Conservation (phyloP, 2,113 vertebrate genomes). For the Austrofundulus limnaeus region DNA sequence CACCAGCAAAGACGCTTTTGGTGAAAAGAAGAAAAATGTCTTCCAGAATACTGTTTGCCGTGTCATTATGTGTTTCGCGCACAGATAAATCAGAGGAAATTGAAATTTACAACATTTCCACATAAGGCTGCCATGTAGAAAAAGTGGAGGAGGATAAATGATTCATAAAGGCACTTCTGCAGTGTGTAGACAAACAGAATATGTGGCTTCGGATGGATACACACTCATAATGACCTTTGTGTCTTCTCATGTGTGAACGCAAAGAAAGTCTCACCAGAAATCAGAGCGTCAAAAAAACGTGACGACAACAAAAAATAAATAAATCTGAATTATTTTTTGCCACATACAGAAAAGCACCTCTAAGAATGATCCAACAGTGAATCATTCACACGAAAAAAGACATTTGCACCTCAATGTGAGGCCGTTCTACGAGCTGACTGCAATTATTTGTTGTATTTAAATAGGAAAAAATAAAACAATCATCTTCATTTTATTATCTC, state of each 20-base stretch:
- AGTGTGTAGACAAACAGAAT: conserved; percentile 11
- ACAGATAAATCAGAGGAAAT: not conserved
- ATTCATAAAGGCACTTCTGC: not conserved
- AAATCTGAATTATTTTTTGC: not conserved
- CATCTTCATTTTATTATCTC: not conserved
- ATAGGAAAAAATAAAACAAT: no score
- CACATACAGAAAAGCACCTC: not conserved
- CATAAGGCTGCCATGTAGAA: not conserved
- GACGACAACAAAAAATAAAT: not conserved
- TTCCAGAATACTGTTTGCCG: not conserved
- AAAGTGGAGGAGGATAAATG: not conserved
- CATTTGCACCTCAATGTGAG: not conserved
- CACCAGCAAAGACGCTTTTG: not conserved
- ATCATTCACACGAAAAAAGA: not conserved
- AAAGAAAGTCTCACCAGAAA: not conserved
- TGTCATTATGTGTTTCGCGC: not conserved
- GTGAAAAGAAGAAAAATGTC: not conserved
- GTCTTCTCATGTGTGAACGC: not conserved
- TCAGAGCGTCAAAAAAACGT: not conserved
- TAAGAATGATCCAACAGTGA: not conserved
- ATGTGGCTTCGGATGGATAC: not conserved
- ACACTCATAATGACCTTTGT: not conserved
- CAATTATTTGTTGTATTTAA: not conserved
- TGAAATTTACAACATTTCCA: not conserved
- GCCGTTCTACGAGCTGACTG: not conserved